phyloP scores from a whole-genome alignment of 2,797 vertebrate genomes.

The Anas acuta region DNA sequence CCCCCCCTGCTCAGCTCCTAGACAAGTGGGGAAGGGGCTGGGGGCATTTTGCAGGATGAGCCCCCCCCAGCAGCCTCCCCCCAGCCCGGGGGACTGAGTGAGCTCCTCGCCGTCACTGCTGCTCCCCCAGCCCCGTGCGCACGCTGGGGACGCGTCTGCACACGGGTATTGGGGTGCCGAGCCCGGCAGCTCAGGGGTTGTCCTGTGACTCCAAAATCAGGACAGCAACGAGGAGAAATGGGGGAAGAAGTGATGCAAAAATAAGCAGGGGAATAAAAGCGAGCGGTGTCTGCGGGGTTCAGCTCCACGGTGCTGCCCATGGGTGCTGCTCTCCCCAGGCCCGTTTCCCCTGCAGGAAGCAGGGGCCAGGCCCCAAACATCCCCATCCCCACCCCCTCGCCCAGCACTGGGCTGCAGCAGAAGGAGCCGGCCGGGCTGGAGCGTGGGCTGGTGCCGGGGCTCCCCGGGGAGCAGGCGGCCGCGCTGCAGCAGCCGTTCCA shows the following conservation, averaged over 20 bases:
- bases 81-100: neutral
- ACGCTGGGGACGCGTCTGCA: neutral
- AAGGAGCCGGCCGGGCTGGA: neutral
- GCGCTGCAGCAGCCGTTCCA: neutral
- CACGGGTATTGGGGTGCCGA: accelerated
- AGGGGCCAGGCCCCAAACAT: neutral
- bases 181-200: neutral
- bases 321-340: neutral
- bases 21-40: neutral
- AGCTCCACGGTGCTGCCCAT: neutral
- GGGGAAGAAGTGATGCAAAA: neutral
- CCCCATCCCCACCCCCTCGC: neutral
- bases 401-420: neutral
- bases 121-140: no score
- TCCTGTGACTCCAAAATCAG: neutral
- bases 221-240: neutral
- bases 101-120: no score
- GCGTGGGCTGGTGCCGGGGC: neutral
- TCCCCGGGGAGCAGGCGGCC: accelerated
- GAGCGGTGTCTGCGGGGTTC: accelerated
- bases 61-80: neutral
- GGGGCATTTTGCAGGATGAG: neutral
- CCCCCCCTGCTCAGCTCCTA: accelerated
- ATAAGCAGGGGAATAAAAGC: accelerated
- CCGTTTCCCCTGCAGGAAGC: neutral